Conservation (phyloP, 2,888 invertebrate species). For the Eledone cirrhosa region DNA sequence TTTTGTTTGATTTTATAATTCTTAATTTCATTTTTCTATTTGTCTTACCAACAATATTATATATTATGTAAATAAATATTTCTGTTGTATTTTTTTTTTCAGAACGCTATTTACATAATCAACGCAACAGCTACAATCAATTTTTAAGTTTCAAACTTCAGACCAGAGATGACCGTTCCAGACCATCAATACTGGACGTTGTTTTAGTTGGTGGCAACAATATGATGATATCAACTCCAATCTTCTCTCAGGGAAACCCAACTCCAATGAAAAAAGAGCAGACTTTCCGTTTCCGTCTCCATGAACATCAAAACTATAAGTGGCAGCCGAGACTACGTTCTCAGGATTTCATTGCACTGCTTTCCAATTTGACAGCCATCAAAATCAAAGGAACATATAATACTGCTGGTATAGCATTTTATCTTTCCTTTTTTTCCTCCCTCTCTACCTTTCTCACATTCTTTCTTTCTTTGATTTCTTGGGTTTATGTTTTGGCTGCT, state of each 20-base stretch:
- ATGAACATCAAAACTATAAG: conserved; percentile 89
- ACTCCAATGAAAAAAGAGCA: conserved; percentile 72
- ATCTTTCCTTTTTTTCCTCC: too few relatives aligned
- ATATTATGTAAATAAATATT: too few relatives aligned
- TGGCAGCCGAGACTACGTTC: conserved; percentile 93
- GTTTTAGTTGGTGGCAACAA: conserved; percentile 83
- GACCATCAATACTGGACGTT: conserved; percentile 85
- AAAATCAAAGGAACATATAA: conserved; percentile 93
- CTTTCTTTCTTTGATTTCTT: too few relatives aligned
- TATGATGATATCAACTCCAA: conserved; percentile 83
- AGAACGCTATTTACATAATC: conserved; percentile 75
- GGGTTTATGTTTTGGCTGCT: too few relatives aligned
- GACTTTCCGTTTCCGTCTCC: conserved; percentile 83
- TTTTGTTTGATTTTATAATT: not conserved
- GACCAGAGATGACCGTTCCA: conserved; percentile 81
- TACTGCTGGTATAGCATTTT: conserved; percentile 73
- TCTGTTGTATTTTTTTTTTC: conserved; percentile 43
- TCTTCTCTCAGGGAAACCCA: conserved; percentile 90
- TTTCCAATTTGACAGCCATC: conserved; percentile 92
- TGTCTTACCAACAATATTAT: too few relatives aligned
- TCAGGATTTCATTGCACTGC: conserved; percentile 88
- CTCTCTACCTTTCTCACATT: too few relatives aligned
- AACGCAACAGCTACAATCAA: conserved; percentile 88
- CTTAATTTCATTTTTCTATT: not conserved
- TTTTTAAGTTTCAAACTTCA: conserved; percentile 87